These are phyloP conservation scores for Pinna nobilis DNA, from an alignment of 1,140 invertebrate genomes.

Conservation along the genomic window DNA sequence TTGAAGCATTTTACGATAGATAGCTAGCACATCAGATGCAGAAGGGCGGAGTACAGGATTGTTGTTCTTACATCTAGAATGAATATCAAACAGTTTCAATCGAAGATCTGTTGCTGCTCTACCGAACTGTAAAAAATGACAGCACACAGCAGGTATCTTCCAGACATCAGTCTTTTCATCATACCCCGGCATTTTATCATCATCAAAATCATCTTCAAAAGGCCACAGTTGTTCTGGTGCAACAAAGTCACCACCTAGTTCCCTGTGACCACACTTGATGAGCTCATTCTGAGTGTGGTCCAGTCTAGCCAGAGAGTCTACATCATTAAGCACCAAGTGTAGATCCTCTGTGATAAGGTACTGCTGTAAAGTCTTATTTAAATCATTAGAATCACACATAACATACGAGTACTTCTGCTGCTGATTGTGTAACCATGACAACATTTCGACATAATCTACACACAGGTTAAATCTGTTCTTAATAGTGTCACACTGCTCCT, in stretches of 20 bases:
- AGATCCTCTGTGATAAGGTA: conserved; percentile 74
- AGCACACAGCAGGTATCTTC: conserved; percentile 77
- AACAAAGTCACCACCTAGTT: conserved; percentile 75
- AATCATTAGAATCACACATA: conserved; percentile 78
- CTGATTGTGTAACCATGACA: conserved; percentile 73
- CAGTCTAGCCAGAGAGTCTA: conserved; percentile 77
- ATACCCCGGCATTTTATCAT: conserved; percentile 72
- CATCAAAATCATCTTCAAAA: conserved; percentile 59
- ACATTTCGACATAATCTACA: conserved; percentile 74
- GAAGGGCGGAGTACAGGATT: conserved; percentile 67
- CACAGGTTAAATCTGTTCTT: conserved; percentile 73
- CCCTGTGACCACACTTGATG: conserved; percentile 75
- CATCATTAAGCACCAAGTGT: conserved; percentile 75
- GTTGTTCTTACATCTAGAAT: conserved; percentile 71
- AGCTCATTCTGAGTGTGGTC: conserved; percentile 42
- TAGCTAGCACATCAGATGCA: conserved; percentile 63
- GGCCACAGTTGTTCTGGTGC: conserved; percentile 78
- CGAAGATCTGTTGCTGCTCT: conserved; percentile 47
- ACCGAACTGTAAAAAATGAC: conserved; percentile 70
- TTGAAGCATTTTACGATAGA: conserved; percentile 48
- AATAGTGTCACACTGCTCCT: conserved; percentile 50
- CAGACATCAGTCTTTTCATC: conserved; percentile 78
- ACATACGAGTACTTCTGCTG: conserved; percentile 68
- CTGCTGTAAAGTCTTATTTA: conserved; percentile 77
- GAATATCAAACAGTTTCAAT: conserved; percentile 72